Evolutionary conservation across 2,888 invertebrate species (phyloP).

Genomic region (Himalopsyche tibetana): DNA sequence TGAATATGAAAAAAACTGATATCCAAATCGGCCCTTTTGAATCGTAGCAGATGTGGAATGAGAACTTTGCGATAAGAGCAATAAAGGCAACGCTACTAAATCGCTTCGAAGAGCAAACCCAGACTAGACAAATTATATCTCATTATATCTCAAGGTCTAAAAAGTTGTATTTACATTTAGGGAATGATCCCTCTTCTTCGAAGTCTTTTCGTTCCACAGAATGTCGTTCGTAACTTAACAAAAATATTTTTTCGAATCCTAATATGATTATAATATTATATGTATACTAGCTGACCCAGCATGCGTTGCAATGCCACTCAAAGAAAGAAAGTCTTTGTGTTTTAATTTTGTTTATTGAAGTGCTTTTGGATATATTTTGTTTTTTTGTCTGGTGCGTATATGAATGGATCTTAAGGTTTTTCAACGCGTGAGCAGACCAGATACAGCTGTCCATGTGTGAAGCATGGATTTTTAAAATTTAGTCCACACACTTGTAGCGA

Average conservation of each 20-base stretch:
- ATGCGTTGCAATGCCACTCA: background rate
- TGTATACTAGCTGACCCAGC: too few relatives aligned
- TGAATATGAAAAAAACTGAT: background rate
- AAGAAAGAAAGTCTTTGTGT: too few relatives aligned
- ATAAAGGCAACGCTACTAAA: background rate
- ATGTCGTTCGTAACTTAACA: background rate
- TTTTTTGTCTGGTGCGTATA: too few relatives aligned
- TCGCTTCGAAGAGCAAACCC: constrained; percentile 10
- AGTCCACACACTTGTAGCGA: too few relatives aligned
- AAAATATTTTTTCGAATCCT: background rate
- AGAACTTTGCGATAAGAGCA: constrained; percentile 11
- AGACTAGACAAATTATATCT: constrained; percentile 6
- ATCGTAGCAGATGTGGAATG: background rate
- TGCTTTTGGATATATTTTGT: too few relatives aligned
- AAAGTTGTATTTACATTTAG: background rate
- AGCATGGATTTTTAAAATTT: too few relatives aligned
- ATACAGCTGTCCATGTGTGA: too few relatives aligned
- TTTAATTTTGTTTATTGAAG: too few relatives aligned
- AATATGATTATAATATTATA: background rate
- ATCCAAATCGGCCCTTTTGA: background rate
- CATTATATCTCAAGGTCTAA: constrained; percentile 7
- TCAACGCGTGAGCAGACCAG: too few relatives aligned
- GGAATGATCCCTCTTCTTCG: background rate
- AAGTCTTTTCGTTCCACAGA: background rate
- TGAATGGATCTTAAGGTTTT: too few relatives aligned